Evolutionary conservation across 2,888 invertebrate species (phyloP).

Genomic region (Amphipyra berbera): DNA sequence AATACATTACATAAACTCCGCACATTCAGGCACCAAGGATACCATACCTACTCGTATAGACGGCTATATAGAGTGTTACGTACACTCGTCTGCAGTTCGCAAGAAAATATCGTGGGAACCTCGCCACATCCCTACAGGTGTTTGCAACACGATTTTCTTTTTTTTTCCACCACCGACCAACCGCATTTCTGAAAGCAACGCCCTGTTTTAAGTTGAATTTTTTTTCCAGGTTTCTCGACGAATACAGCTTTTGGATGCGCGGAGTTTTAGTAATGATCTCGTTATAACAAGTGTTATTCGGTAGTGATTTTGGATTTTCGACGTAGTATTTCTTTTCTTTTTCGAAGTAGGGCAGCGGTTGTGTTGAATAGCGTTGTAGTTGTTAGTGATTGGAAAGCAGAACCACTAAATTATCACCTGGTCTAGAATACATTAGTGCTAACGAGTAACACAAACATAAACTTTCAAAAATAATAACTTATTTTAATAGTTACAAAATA

Average conservation of each 20-base stretch:
- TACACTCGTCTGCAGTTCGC: conserved; percentile 65
- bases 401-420: too few relatives aligned
- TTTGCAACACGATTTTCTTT: conserved; percentile 49
- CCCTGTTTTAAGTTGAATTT: conserved; percentile 54
- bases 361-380: conserved; percentile 8
- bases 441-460: too few relatives aligned
- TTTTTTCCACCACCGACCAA: conserved; percentile 49
- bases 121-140: conserved; percentile 64
- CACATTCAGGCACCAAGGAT: conserved; percentile 37
- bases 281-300: conserved; percentile 51
- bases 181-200: conserved; percentile 60
- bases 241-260: conserved; percentile 37
- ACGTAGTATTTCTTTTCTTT: conserved; percentile 4
- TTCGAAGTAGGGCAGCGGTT: not conserved
- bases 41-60: conserved; percentile 53
- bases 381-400: not conserved
- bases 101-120: conserved; percentile 70
- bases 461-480: too few relatives aligned
- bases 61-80: conserved; percentile 48
- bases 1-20: conserved; percentile 50
- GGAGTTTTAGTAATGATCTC: conserved; percentile 58
- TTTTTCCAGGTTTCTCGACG: conserved; percentile 29
- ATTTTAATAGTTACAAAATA: too few relatives aligned
- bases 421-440: too few relatives aligned
- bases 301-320: conserved; percentile 26